Conservation (phyloP, 1,140 invertebrate genomes). For the Danaus plexippus region DNA sequence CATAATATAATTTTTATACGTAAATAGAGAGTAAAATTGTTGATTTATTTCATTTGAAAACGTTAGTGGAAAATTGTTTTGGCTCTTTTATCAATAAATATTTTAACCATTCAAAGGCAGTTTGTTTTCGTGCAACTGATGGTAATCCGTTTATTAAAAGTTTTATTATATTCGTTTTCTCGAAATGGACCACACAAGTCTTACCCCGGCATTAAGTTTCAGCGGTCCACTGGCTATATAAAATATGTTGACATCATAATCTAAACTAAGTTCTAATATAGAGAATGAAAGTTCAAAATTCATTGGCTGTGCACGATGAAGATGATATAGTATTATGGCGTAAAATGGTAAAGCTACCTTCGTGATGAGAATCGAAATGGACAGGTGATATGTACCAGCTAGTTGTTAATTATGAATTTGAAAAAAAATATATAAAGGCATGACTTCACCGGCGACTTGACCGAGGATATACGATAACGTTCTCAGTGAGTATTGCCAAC, state of each 20-base stretch:
- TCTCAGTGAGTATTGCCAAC: no score
- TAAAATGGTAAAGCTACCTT: constrained; percentile 37
- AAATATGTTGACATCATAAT: constrained; percentile 16
- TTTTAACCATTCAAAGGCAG: background rate
- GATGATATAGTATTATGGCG: constrained; percentile 35
- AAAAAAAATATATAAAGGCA: no score
- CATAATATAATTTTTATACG: no score
- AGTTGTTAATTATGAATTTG: no score
- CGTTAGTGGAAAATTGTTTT: background rate
- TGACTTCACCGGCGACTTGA: no score
- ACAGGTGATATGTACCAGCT: constrained; percentile 27
- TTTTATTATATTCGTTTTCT: background rate
- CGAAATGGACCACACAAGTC: constrained; percentile 21
- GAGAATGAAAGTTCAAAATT: constrained; percentile 21
- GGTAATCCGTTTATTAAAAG: constrained; percentile 2
- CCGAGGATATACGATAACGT: no score
- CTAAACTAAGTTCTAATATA: constrained; percentile 6
- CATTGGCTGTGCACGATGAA: constrained; percentile 9
- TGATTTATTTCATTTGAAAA: no score
- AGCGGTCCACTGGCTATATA: constrained; percentile 41
- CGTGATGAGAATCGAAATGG: constrained; percentile 43
- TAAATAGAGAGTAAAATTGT: no score
- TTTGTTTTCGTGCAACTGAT: constrained; percentile 1
- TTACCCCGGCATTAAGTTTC: constrained; percentile 42
- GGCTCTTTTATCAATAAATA: background rate